Base-by-base conservation (phyloP, 2,797 vertebrate genomes). In the Sciaenops ocellatus region DNA sequence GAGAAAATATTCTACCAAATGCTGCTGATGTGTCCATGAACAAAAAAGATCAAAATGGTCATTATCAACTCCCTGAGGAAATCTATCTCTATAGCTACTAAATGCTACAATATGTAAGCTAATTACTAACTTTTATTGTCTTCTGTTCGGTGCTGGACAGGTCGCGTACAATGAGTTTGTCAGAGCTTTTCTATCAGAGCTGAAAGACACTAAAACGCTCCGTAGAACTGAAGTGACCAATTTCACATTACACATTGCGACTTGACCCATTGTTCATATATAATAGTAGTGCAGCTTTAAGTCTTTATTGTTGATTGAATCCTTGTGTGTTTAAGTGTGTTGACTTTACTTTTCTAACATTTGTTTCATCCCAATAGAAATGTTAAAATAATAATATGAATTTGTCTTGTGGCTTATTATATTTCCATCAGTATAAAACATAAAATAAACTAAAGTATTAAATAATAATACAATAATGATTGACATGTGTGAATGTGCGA, bases 41-140 rank as follows among this genome's bases (percentile, higher is more conserved):
- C 12, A 17, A 57, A 41, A 52, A 51, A 34, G 34, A 34, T 34
- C 34, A 34, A 34, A 34, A 34, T 34, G 56, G 30, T 54, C 18
- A 20, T 62, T 18, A 54, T 63, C 60, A 63, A 17, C 48, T 72
- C 57, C 24, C 38, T 11, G 10, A 18, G 16, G 13, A 71, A 51
- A 51, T 41, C 46, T 30, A 34, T 28, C 20, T 22, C 38, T 42
- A 47, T 4, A 63, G 61, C 17, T 64, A 11, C 42, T 12, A 24
- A 48, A 56, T 46, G 7, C 24, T 73, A 42, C 59, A 15, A 18
- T 34, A 1, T 41, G 38, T 54, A 18, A 22, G 5, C 18, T 44
- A 11, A 22, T 46, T 13, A 20, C 48, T n/a, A 6, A 20, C 11
- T 34, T 4, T 42, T 17, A 42, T 17, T 20, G 24, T 26, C 5